Evolutionary conservation across 2,113 vertebrate genomes (phyloP), one percentile per base, ranked within the genome.

Genomic region (Chamaea fasciata): DNA sequence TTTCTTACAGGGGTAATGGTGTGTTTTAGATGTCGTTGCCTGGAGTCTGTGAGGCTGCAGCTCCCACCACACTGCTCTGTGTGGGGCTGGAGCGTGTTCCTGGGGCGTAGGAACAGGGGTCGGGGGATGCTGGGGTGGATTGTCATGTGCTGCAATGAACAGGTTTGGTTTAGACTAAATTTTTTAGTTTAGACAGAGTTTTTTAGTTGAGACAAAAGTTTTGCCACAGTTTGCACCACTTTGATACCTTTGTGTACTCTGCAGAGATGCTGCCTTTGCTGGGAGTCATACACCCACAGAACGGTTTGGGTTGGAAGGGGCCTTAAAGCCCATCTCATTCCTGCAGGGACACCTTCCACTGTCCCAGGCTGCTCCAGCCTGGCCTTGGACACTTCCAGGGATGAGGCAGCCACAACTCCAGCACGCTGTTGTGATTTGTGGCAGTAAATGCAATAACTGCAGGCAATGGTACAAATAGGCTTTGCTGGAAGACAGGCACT

Each of bases 101-200:
- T 1, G 2, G n/a, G 27, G 13, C 0, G 0, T 3, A 42, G 39
- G 53, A 31, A 13, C 49, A 47, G 30, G 39, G 13, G 1, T 15
- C 11, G 50, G 33, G 46, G 56, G 18, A 23, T 17, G 26, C 8
- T 35, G 3, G 37, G 46, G 17, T 53, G 74, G 26, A 30, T 55
- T 47, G 16, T 42, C 26, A 42, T 3, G 2, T 42, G 28, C 69
- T 63, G 8, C 47, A 42, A 4, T 8, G 18, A 57, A 16, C 21
- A 65, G 30, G 33, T n/a, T 75, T 41, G 14, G 11, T 67, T 94
- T 24, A 20, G 65, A 17, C 15, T n/a, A n/a, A n/a, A n/a, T 41
- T 41, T 41, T 41, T 41, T 41, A 41, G 41, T 41, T 41, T 41
- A 41, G 49, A 24, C 16, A 53, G 10, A 53, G 9, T 52, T 86